Percentiles rank a stretch among this genome's conserved stretches.
phyloP scores from a whole-genome alignment of 2,797 vertebrate genomes.

The Agapornis canus region DNA sequence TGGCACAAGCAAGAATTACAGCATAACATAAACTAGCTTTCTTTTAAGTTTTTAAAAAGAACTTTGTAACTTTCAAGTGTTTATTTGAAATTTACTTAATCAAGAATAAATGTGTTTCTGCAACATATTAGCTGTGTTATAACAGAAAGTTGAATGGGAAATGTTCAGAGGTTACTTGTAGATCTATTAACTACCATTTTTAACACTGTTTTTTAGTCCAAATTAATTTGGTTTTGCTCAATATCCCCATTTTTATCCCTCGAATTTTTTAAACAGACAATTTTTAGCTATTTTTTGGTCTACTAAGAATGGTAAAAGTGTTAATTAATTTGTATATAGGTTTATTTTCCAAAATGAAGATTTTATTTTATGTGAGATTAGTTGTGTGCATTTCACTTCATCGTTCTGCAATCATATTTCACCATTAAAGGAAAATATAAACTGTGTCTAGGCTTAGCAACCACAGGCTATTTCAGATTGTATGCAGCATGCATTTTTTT shows the following conservation, averaged over 20 bases:
- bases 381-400: background rate
- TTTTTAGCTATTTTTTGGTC: background rate
- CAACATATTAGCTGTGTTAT: background rate
- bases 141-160: background rate
- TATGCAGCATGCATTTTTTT: background rate
- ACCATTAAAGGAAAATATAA: background rate
- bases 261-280: background rate
- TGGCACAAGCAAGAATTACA: background rate
- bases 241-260: background rate
- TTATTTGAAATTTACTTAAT: background rate
- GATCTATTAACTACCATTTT: background rate
- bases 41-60: background rate
- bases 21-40: background rate
- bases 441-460: background rate
- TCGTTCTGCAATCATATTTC: background rate
- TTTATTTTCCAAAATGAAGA: background rate
- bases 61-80: background rate
- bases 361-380: background rate
- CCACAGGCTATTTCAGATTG: slow-evolving; percentile 7
- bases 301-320: background rate
- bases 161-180: background rate
- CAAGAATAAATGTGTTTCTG: background rate
- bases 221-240: background rate
- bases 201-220: background rate
- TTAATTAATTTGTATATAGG: background rate